Evolutionary conservation across 2,888 invertebrate genomes (phyloP).

Genomic region (Fragum sueziense): DNA sequence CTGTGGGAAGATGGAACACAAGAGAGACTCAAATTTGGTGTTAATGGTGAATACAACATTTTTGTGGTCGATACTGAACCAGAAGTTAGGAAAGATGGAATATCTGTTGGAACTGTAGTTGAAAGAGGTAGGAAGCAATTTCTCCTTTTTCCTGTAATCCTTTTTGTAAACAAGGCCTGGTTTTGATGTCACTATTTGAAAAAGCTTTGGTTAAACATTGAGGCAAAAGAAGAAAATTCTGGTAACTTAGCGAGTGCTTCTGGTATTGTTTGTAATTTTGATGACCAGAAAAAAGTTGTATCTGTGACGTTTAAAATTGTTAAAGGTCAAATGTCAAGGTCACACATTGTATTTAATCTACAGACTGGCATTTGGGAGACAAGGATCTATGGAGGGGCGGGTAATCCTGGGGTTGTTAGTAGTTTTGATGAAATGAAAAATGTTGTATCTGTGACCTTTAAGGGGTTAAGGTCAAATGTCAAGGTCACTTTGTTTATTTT

Average conservation of each 20-base stretch:
- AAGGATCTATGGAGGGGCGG: constrained; percentile 67
- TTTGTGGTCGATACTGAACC: constrained; percentile 9
- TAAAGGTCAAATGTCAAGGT: too few species aligned
- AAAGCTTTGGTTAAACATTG: background rate
- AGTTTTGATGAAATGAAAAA: constrained; percentile 47
- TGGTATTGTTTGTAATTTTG: too few species aligned
- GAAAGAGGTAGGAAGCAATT: constrained; percentile 36
- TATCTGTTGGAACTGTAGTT: constrained; percentile 29
- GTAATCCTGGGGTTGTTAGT: constrained; percentile 53
- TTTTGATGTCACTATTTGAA: background rate
- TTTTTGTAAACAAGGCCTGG: background rate
- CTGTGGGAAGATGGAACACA: constrained; percentile 55
- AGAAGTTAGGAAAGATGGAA: background rate
- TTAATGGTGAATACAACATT: constrained; percentile 49
- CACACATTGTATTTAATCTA: too few species aligned
- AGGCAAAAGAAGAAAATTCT: background rate
- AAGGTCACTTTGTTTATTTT: too few species aligned
- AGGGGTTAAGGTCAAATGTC: too few species aligned
- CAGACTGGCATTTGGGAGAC: constrained; percentile 65
- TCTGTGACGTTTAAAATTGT: too few species aligned
- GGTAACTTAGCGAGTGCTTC: too few species aligned
- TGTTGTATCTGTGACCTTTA: constrained; percentile 57
- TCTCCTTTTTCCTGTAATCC: too few species aligned
- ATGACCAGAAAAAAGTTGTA: too few species aligned
- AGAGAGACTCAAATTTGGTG: constrained; percentile 47